Base-by-base conservation (phyloP, 2,797 vertebrate genomes). In the Sebastes goodei region DNA sequence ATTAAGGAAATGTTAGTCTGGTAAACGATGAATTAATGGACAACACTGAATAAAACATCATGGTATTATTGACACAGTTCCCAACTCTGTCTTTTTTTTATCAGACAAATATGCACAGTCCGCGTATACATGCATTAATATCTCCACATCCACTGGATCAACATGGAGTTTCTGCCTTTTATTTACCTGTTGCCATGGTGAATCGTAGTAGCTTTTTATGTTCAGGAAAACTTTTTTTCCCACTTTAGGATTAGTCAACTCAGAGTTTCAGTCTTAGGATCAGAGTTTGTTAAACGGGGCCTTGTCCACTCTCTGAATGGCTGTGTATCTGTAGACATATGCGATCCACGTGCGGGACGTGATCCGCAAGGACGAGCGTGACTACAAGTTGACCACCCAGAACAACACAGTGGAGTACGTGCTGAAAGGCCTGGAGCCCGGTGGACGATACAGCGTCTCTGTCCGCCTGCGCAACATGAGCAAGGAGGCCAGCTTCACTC, bases 391-490 rank as follows among this genome's bases (percentile, higher is more conserved):
- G 78, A 96, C 87, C 69, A 97, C 95, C 1, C 81, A 71, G 70
- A 99, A 99, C 94, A 99, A 97, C 93, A 99, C 98, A 0, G 96
- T 99, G 89, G 98, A 99, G 78, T 99, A 97, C 84, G 91, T 88
- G 35, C 95, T 99, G 20, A 96, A 88, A 73, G 96, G 94, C 42
- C 92, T 99, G 85, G 98, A 99, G 80, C 97, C 98, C 0, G 98
- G 97, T 2, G 98, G 98, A 29, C 97, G 96, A n/a, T 99, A 99
- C 94, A 97, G 97, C 2, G 68, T 99, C 72, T 93, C 96, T 1
- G 95, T 99, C 63, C 97, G 98, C 2, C 97, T 99, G 72, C 96
- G 96, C 70, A 99, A 99, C 91, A 99, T 99, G 98, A 99, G 97
- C 97, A 99, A 99, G 87, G 98, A 99, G 68, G 94, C 97, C 92